Base-by-base conservation (phyloP, 2,888 invertebrate species). In the Chymomyza fuscimana region DNA sequence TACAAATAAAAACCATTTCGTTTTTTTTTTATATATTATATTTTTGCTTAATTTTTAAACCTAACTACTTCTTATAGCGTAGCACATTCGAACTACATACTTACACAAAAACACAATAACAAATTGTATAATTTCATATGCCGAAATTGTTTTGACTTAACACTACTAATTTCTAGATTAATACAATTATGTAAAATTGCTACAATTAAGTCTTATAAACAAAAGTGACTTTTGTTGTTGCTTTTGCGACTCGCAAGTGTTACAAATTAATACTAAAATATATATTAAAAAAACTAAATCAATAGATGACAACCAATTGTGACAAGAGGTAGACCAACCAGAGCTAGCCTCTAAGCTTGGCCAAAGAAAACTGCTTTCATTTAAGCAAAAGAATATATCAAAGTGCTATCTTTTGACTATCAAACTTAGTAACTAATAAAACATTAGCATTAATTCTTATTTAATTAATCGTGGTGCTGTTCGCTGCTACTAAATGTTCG, bases 401-500 rank as follows among this genome's bases (percentile, higher is more conserved):
- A 66, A 69, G 60, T 60, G 60, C 54, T 65, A 73, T 36, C 40
- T 56, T 40, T 67, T 65, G 70, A 68, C 70, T 66, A 69, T 25
- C 52, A 32, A 58, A 65, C 51, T 63, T 76, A 71, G 9, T 50
- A 29, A 12, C 59, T 19, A 12, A 66, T 46, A 46, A 12, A 46
- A 46, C 36, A 50, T 58, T 56, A 63, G 51, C 54, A n/a, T 66
- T 67, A 58, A 60, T 40, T 58, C 12, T 50, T 32, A 25, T 22
- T 67, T 29, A 7, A 52, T 61, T 68, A 77, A 79, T 69, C 72
- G 76, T 82, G 72, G 64, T 66, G 76, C 65, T 69, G 73, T 64
- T 84, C 82, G 77, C 90, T 79, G 71, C 79, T 85, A 73, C 89
- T 90, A 62, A 90, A 85, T 40, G 89, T 90, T 46, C 88, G 87